Base-by-base conservation (phyloP, 2,797 vertebrate species). In the Salmo trutta region DNA sequence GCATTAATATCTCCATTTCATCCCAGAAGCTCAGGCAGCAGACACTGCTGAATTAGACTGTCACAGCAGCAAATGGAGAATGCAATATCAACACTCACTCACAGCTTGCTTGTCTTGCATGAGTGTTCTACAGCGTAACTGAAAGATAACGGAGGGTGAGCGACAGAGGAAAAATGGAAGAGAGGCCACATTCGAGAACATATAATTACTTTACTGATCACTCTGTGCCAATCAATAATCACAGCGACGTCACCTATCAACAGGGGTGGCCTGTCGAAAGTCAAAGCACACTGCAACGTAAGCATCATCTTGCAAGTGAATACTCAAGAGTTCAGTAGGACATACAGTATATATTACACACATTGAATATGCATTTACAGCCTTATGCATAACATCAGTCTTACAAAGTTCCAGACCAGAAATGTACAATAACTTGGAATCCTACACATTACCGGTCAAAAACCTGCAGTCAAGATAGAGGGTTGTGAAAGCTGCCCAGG, bases 1-100 rank as follows among this genome's bases (percentile, higher is more conserved):
- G n/a, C 69, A 41, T 59, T 59, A 47, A 77, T 51, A 62, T 72
- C 69, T 21, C 68, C 33, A 41, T 51, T 77, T 64, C 75, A 71
- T 41, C 69, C 41, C 17, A 29, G 53, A 27, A 62, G 21, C 17
- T 16, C 33, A 56, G 14, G 6, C 47, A 54, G 24, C 69, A 56
- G 52, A 21, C 69, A 51, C 64, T 47, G 36, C 29, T 8, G 47
- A 29, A 72, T 67, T 54, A 59, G 36, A 72, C 14, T 6, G 33
- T 27, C 21, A 54, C 31, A 12, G 31, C 31, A 12, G 31, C 41
- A 27, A 65, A 65, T 29, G 31, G 67, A 21, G 15, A 67, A 59
- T 62, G 29, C 19, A 53, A 77, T 33, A 16, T 21, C 27, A 73
- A 54, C 21, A n/a, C 68, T 69, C 67, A 41, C 51, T 59, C 66